Base-by-base conservation (phyloP, 2,113 vertebrate genomes). In the Anser brachyrhynchus region DNA sequence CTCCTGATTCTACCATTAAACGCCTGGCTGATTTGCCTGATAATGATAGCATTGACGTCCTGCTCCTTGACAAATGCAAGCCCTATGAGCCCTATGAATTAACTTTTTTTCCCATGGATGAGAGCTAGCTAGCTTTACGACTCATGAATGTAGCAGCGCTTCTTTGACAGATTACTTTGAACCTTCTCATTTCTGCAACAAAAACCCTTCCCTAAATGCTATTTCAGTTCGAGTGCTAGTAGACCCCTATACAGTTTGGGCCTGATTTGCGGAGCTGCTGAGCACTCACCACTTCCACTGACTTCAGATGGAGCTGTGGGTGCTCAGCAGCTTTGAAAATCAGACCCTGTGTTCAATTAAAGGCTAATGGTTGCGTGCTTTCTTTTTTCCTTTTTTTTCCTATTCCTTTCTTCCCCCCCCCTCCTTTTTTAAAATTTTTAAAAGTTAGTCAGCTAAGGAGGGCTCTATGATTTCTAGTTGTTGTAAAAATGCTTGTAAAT, bases 1-100 rank as follows among this genome's bases (percentile, higher is more conserved):
- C 98, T 98, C 98, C 98, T 98, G 98, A 98, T 99, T 98, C 98
- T 98, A 97, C 98, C 98, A 98, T 99, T 98, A 98, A 98, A 98
- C 97, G 98, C 98, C 98, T 98, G 98, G 97, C 98, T 98, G 98
- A 98, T 98, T 98, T 98, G 98, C 98, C 97, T 98, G 98, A 98
- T 98, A 98, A 98, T 98, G 98, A 98, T 98, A 98, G 98, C 98
- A 96, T 97, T 98, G 98, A 97, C 97, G 91, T 98, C 98, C 96
- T 97, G 98, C 97, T 97, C 98, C 97, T 97, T 97, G 98, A 98
- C 98, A 98, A 98, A 98, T 96, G 97, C 98, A 95, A 97, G 95
- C 97, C 97, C 95, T 71, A 31, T 87, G 97, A 96, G 98, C 96
- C 97, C 98, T 95, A 96, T 96, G 98, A 98, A 98, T 98, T 98